Evolutionary conservation across 2,888 invertebrate species (phyloP).

Genomic region (Calliscelio sp.): DNA sequence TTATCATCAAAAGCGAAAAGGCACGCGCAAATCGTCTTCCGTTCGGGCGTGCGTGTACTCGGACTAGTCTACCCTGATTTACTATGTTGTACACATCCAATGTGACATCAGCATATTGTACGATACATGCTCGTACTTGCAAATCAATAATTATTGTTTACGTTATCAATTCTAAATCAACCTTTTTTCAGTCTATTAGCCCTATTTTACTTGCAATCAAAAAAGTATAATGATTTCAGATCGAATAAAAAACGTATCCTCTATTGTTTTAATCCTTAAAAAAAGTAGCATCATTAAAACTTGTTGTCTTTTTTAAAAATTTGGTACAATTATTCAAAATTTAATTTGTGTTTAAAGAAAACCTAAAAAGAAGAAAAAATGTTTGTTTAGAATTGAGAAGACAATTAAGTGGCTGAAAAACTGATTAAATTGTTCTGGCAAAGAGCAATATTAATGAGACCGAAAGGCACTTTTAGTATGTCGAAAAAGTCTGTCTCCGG

Average conservation of each 20-base stretch:
- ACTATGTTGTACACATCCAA: constrained; percentile 35
- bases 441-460: constrained; percentile 67
- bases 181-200: no score
- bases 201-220: no score
- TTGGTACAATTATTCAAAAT: no score
- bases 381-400: constrained; percentile 9
- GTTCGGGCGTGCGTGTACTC: constrained; percentile 25
- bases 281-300: no score
- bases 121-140: not conserved
- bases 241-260: no score
- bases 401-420: no score
- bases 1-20: constrained; percentile 40
- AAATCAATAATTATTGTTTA: constrained; percentile 23
- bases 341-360: no score
- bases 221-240: no score
- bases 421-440: no score
- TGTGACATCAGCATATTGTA: constrained; percentile 14
- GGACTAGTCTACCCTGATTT: constrained; percentile 33
- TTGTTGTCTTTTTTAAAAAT: no score
- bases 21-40: constrained; percentile 17
- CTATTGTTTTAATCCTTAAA: no score
- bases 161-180: not conserved
- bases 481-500: constrained; percentile 80
- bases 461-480: constrained; percentile 77
- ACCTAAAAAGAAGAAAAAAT: no score